Conservation (phyloP, 2,888 invertebrate species). For the Sipunculus nudus region DNA sequence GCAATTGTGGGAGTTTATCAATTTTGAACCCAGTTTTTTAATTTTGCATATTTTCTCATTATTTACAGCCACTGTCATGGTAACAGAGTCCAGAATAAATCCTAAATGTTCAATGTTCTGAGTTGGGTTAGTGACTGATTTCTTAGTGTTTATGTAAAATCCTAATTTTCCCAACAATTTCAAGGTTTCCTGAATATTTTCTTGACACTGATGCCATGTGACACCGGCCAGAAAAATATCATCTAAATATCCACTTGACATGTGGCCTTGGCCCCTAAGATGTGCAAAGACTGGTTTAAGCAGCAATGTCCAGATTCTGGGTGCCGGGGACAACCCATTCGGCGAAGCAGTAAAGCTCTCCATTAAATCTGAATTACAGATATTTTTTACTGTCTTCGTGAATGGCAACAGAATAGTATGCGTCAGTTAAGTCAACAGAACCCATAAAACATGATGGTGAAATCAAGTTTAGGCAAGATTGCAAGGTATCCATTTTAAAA, state of each 20-base stretch:
- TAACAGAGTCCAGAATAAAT: slow-evolving; percentile 30
- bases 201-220: slow-evolving; percentile 2
- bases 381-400: too few species aligned
- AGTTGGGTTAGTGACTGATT: slow-evolving; percentile 23
- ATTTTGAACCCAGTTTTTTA: neutral
- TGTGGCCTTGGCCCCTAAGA: slow-evolving; percentile 17
- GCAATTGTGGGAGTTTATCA: neutral
- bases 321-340: slow-evolving; percentile 14
- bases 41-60: slow-evolving; percentile 6
- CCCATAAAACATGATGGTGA: too few species aligned
- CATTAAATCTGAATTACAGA: too few species aligned
- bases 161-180: slow-evolving; percentile 19
- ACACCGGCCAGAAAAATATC: slow-evolving; percentile 15
- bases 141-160: slow-evolving; percentile 24
- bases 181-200: slow-evolving; percentile 6
- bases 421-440: too few species aligned
- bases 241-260: slow-evolving; percentile 27
- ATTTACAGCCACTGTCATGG: slow-evolving; percentile 26
- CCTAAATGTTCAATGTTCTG: slow-evolving; percentile 25
- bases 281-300: slow-evolving; percentile 25
- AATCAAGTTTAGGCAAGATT: too few species aligned
- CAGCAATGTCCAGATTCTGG: slow-evolving; percentile 21
- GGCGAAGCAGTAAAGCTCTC: slow-evolving; percentile 21
- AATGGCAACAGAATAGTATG: too few species aligned
- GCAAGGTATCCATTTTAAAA: too few species aligned